Percentiles rank a stretch among this genome's conserved stretches.
Conservation (phyloP, 2,888 invertebrate species). For the Rhabditoides inermis region DNA sequence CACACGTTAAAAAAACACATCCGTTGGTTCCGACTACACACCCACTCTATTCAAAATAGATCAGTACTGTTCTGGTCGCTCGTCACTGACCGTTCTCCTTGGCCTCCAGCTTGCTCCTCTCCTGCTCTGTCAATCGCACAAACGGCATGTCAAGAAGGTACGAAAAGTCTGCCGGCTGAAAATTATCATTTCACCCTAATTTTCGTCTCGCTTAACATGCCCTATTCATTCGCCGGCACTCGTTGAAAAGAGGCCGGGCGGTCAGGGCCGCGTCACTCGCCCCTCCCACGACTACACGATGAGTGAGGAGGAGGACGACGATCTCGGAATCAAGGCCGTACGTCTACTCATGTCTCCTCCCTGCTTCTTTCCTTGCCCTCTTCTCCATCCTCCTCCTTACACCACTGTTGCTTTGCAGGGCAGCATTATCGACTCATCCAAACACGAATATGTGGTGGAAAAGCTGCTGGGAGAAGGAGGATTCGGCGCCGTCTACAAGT, state of each 20-base stretch:
- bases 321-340: conserved; percentile 12
- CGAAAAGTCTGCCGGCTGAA: conserved; percentile 13
- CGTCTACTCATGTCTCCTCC: too few species aligned
- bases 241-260: not conserved
- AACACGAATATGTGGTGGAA: conserved; percentile 22
- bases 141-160: conserved; percentile 29
- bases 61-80: too few species aligned
- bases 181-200: not conserved
- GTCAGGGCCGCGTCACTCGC: not conserved
- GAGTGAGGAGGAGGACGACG: conserved; percentile 20
- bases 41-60: too few species aligned
- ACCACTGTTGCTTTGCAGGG: conserved; percentile 11
- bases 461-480: conserved; percentile 39
- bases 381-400: not conserved
- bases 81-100: too few species aligned
- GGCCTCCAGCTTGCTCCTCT: too few species aligned
- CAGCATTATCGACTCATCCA: conserved; percentile 11
- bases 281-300: conserved; percentile 5
- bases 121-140: conserved; percentile 21
- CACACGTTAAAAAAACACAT: too few species aligned
- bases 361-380: too few species aligned
- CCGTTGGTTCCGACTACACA: too few species aligned
- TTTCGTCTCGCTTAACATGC: not conserved
- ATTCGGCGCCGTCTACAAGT: conserved; percentile 34
- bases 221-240: not conserved